These are phyloP conservation scores for Myioborus miniatus DNA, from an alignment of 2,797 vertebrate genomes.

Conservation along the genomic window DNA sequence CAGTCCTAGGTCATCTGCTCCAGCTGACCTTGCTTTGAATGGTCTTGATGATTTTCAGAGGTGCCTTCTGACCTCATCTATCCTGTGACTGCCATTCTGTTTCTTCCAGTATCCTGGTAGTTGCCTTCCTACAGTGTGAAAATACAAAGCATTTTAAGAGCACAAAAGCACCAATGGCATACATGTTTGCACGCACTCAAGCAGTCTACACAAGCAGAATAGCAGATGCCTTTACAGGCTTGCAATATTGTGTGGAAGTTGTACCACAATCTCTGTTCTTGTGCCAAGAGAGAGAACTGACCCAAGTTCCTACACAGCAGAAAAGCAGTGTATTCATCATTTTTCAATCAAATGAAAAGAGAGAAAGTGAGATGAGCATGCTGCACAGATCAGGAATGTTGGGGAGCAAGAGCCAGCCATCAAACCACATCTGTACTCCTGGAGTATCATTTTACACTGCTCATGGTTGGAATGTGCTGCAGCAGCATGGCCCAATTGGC, in stretches of 20 bases:
- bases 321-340: neutral
- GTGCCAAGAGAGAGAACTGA: neutral
- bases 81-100: neutral
- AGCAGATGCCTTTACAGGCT: neutral
- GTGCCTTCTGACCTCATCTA: neutral
- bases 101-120: neutral
- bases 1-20: neutral
- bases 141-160: neutral
- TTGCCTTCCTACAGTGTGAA: neutral
- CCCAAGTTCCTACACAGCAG: neutral
- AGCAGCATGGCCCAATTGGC: slow-evolving; percentile 3
- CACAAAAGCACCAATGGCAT: neutral
- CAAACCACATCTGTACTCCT: slow-evolving; percentile 33
- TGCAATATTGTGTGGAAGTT: neutral
- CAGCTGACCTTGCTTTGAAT: neutral
- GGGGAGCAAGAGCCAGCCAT: neutral
- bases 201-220: neutral
- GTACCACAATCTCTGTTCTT: neutral
- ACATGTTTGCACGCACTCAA: neutral
- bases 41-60: neutral
- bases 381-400: neutral
- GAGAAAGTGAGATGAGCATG: neutral
- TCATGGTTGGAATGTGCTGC: slow-evolving; percentile 42
- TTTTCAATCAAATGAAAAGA: neutral
- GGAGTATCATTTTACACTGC: slow-evolving; percentile 17